These are phyloP conservation scores for Genyomyrus donnyi DNA, from an alignment of 2,113 vertebrate species.

Conservation along the genomic window DNA sequence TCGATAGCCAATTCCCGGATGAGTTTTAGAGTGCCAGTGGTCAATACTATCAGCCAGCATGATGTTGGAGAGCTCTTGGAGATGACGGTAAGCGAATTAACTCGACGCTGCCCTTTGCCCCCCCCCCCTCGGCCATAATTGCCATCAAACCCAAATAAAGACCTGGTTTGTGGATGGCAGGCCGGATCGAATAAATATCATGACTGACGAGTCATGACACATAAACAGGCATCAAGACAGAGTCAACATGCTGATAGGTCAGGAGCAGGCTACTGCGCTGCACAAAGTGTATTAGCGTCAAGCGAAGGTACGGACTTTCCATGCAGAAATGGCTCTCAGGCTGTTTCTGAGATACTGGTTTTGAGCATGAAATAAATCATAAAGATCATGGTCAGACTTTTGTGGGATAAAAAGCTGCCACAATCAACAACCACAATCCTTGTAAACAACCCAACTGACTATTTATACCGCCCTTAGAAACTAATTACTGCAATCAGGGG, in stretches of 20 bases:
- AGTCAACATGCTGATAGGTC: background rate
- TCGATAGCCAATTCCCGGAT: constrained; percentile 62
- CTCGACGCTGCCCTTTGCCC: constrained; percentile 50
- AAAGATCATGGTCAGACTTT: background rate
- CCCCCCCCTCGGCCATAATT: constrained; percentile 51
- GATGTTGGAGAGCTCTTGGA: constrained; percentile 40
- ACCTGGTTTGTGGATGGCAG: constrained; percentile 37
- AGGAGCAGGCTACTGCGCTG: background rate
- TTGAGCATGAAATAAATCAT: background rate
- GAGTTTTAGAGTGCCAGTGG: constrained; percentile 48
- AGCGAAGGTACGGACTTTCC: background rate
- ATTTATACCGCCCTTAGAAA: background rate
- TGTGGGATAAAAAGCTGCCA: background rate
- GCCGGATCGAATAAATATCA: constrained; percentile 11
- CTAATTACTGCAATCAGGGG: background rate
- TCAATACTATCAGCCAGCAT: constrained; percentile 51
- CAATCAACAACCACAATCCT: background rate
- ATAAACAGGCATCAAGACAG: background rate
- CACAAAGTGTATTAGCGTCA: background rate
- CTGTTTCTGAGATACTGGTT: background rate
- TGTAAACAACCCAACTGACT: background rate
- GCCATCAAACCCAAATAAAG: constrained; percentile 57
- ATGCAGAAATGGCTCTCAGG: background rate
- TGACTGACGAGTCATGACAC: background rate
- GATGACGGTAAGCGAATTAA: constrained; percentile 61